A percentile compares a stretch with the other conserved stretches of the same genome.
phyloP scores from a whole-genome alignment of 2,888 invertebrate genomes.

The Polymixis flavicincta region DNA sequence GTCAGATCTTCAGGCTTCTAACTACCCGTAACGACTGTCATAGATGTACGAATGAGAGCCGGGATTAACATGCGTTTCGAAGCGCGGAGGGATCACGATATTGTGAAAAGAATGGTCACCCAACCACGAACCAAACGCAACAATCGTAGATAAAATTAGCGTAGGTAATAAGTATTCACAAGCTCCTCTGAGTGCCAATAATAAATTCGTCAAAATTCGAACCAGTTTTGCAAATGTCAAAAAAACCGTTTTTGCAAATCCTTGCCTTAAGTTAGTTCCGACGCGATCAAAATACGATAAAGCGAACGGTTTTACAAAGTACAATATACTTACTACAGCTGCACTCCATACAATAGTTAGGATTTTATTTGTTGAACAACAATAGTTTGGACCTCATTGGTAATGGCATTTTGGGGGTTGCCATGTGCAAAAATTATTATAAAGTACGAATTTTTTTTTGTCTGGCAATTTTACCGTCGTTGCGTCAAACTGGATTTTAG shows the following conservation, averaged over 20 bases:
- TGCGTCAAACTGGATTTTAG: constrained; percentile 44
- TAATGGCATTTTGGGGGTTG: constrained; percentile 54
- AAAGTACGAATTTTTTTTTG: constrained; percentile 6
- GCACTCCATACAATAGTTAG: constrained; percentile 44
- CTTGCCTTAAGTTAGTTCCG: not conserved
- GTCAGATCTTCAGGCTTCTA: too few species aligned
- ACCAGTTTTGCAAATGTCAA: constrained; percentile 7
- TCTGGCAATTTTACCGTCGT: constrained; percentile 25
- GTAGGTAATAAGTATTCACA: too few species aligned
- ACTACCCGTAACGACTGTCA: too few species aligned
- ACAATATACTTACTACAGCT: constrained; percentile 46
- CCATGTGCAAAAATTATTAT: constrained; percentile 58
- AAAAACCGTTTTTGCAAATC: not conserved
- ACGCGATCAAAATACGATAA: constrained; percentile 34
- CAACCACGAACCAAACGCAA: too few species aligned
- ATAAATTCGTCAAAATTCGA: not conserved
- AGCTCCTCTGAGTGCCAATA: not conserved
- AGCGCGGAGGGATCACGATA: too few species aligned
- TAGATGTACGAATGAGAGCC: too few species aligned
- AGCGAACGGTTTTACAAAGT: constrained; percentile 20
- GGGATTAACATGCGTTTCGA: too few species aligned
- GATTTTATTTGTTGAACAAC: constrained; percentile 54
- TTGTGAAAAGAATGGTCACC: too few species aligned
- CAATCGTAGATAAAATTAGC: too few species aligned
- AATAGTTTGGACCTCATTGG: constrained; percentile 46